Percentiles rank a stretch among this genome's conserved stretches.
These are phyloP conservation scores for Eupsilia transversa DNA, from an alignment of 2,888 invertebrate genomes.

Conservation along the genomic window DNA sequence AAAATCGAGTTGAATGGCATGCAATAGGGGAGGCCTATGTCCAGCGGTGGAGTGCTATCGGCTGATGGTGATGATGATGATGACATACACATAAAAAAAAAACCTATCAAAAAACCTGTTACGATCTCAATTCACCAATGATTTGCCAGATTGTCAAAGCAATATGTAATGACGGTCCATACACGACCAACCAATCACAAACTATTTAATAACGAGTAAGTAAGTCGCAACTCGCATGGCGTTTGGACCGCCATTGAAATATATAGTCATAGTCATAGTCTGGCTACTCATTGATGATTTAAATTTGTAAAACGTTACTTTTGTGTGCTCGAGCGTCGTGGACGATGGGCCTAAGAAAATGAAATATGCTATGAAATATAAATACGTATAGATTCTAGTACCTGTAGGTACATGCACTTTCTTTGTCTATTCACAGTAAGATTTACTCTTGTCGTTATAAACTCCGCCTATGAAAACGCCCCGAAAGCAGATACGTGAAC, in stretches of 20 bases:
- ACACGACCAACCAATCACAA: not conserved
- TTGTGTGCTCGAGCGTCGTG: not conserved
- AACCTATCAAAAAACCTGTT: not conserved
- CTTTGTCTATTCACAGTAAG: conserved; percentile 71
- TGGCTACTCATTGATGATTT: not conserved
- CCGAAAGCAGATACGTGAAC: conserved; percentile 33
- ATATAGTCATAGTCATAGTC: too few species aligned
- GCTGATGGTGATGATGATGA: too few species aligned
- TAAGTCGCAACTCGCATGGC: not conserved
- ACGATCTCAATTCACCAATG: not conserved
- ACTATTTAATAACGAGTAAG: not conserved
- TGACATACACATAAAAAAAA: too few species aligned
- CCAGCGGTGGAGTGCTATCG: too few species aligned
- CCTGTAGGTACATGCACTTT: conserved; percentile 64
- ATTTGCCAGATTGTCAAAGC: not conserved
- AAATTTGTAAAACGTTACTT: not conserved
- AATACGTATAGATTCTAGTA: conserved; percentile 3
- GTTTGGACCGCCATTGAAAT: not conserved
- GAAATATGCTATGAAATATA: conserved; percentile 32
- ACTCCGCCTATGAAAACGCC: conserved; percentile 71
- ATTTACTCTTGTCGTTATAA: conserved; percentile 74
- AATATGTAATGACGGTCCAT: not conserved
- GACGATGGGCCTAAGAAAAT: conserved; percentile 9
- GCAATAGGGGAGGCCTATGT: too few species aligned
- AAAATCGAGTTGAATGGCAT: too few species aligned